Base-by-base conservation (phyloP, 2,797 vertebrate genomes). In the Semaprochilodus insignis region DNA sequence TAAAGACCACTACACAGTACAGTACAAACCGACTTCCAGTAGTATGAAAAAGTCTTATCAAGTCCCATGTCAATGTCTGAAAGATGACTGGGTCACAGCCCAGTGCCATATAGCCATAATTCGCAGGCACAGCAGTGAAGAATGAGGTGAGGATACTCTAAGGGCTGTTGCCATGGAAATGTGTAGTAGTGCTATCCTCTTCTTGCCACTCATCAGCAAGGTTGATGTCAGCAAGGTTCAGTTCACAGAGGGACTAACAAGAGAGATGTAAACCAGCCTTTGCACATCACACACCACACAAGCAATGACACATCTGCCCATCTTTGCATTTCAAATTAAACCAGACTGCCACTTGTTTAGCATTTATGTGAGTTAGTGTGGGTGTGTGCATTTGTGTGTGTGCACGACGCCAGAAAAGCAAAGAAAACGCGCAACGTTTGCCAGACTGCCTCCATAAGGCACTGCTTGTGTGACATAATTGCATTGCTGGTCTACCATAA, bases 311-410 rank as follows among this genome's bases (percentile, higher is more conserved):
- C 74, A 83, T 40, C 62, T 40, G 34, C 66, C 70, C 52, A 25
- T 52, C 60, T 83, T 83, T 87, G 86, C 87, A 87, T 88, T 90
- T 88, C 85, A 88, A 71, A 78, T 85, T 89, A 87, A 78, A 89
- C 52, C 55, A 17, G 15, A 17, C 78, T 88, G 89, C 71, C 71
- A 88, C 77, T 88, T 65, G 80, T 51, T 51, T 71, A 67, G 54
- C 3, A 69, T 62, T 51, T 82, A 71, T 74, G 73, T 63, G 86
- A 66, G 19, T 44, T 62, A 51, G 62, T 70, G 21, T 71, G 57
- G 73, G 44, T 36, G 54, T 23, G n/a, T n/a, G n/a, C n/a, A n/a
- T n/a, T n/a, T n/a, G n/a, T n/a, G 51, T 67, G 40, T 54, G 65
- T 23, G 55, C 21, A 27, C 74, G 44, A 40, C 27, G 31, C 2